A percentile compares a stretch with the other conserved stretches of the same genome.
These are phyloP conservation scores for Taenioides sp. DNA, from an alignment of 2,797 vertebrate genomes.

Conservation along the genomic window DNA sequence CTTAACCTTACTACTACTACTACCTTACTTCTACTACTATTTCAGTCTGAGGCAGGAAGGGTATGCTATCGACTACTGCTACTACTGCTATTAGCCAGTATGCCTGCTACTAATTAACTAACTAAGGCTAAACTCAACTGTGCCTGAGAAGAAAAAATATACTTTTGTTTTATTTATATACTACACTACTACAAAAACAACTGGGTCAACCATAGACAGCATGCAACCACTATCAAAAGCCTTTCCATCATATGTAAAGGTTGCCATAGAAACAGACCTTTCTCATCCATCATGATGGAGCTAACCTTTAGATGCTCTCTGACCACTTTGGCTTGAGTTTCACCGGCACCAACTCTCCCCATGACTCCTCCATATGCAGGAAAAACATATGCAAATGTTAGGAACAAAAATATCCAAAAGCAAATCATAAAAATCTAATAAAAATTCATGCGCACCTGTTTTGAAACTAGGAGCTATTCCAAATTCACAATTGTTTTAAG, in stretches of 20 bases:
- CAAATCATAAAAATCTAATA: conserved; percentile 1
- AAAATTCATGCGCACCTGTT: conserved; percentile 38
- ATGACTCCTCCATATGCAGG: conserved; percentile 30
- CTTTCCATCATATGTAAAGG: conserved; percentile 39
- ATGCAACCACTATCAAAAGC: not conserved
- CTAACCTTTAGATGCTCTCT: conserved; percentile 64
- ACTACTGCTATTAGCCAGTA: too few relatives aligned
- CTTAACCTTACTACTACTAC: too few relatives aligned
- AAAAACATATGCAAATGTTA: not conserved
- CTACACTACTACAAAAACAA: too few relatives aligned
- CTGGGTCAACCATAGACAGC: too few relatives aligned
- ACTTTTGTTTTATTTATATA: too few relatives aligned
- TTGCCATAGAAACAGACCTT: conserved; percentile 70
- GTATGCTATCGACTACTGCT: too few relatives aligned
- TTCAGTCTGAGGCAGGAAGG: too few relatives aligned
- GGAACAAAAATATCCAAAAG: conserved; percentile 17
- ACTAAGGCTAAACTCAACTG: too few relatives aligned
- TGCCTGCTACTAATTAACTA: too few relatives aligned
- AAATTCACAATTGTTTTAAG: conserved; percentile 49
- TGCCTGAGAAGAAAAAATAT: too few relatives aligned
- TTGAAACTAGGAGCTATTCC: conserved; percentile 37
- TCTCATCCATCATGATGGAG: conserved; percentile 62
- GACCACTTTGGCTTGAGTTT: conserved; percentile 36
- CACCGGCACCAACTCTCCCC: conserved; percentile 45
- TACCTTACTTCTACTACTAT: too few relatives aligned